phyloP scores from a whole-genome alignment of 2,888 invertebrate genomes.

The Morinoia aosen region DNA sequence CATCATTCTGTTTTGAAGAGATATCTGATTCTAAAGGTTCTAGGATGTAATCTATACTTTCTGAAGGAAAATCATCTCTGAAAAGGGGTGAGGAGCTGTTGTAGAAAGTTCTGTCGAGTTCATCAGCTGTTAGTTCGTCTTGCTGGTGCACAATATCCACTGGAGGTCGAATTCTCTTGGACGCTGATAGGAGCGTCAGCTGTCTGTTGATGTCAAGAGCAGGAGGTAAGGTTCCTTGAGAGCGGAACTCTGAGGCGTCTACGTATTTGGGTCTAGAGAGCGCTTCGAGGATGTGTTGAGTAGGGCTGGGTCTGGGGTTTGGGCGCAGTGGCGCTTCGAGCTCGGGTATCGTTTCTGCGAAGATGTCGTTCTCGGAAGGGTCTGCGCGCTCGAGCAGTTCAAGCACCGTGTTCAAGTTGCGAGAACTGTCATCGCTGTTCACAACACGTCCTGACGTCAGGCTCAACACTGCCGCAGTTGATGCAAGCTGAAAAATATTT shows the following conservation, averaged over 20 bases:
- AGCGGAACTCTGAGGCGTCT: neutral
- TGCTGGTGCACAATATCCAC: constrained; percentile 26
- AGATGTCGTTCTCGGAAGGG: constrained; percentile 42
- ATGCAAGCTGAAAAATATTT: neutral
- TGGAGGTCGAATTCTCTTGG: neutral
- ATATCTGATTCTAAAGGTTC: constrained; percentile 8
- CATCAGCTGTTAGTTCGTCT: neutral
- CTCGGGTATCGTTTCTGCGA: neutral
- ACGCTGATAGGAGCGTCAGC: neutral
- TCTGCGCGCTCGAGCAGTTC: neutral
- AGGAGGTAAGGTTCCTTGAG: neutral
- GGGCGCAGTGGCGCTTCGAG: neutral
- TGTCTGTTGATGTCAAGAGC: constrained; percentile 40
- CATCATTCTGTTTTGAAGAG: neutral
- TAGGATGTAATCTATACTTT: constrained; percentile 9
- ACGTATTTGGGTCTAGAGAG: constrained; percentile 34
- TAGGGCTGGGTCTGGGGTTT: neutral
- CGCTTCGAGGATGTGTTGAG: constrained; percentile 5
- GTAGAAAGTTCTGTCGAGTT: neutral
- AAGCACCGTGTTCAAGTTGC: neutral
- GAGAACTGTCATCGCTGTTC: neutral
- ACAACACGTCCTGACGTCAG: neutral
- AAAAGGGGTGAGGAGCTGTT: neutral
- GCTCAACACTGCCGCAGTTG: neutral
- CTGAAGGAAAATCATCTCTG: constrained; percentile 38